Percentiles rank a stretch among this genome's conserved stretches.
Evolutionary conservation across 2,113 vertebrate species (phyloP).

Genomic region (Muscicapa adusta): DNA sequence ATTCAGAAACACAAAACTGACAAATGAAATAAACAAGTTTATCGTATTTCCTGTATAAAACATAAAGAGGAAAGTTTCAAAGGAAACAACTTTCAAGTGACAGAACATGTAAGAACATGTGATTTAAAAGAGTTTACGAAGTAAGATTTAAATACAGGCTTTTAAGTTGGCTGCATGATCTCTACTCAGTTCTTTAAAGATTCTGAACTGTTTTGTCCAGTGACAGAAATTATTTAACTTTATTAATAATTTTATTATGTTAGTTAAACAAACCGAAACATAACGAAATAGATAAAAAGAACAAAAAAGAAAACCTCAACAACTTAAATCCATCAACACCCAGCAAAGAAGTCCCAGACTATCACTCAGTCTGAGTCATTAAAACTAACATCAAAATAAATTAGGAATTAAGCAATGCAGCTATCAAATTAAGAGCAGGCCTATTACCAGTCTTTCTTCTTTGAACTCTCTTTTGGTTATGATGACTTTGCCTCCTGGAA

Average conservation of each 20-base stretch:
- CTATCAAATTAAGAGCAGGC: not conserved
- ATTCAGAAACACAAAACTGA: slow-evolving; percentile 71
- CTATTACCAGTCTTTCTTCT: not conserved
- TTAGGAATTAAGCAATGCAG: slow-evolving; percentile 9
- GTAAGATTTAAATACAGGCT: slow-evolving; percentile 29
- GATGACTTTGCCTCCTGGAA: slow-evolving; percentile 3
- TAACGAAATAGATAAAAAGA: slow-evolving; percentile 10
- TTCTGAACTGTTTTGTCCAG: not conserved
- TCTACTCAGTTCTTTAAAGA: not conserved
- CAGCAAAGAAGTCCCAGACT: not conserved
- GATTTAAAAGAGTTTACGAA: slow-evolving; percentile 39
- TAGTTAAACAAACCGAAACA: slow-evolving; percentile 24
- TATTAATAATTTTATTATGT: not conserved
- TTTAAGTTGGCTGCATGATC: slow-evolving; percentile 41
- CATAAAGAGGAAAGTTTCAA: slow-evolving; percentile 53
- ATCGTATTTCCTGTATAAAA: slow-evolving; percentile 62
- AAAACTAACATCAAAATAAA: not conserved
- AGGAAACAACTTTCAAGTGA: slow-evolving; percentile 48
- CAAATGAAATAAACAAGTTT: slow-evolving; percentile 74
- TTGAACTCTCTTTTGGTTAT: not conserved
- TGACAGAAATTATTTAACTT: not conserved
- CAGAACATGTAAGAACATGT: slow-evolving; percentile 24
- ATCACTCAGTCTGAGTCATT: not conserved
- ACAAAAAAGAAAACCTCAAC: not conserved
- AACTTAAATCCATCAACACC: slow-evolving; percentile 41